Conservation (phyloP, 1,140 invertebrate species). For the Zaprionus capensis region DNA sequence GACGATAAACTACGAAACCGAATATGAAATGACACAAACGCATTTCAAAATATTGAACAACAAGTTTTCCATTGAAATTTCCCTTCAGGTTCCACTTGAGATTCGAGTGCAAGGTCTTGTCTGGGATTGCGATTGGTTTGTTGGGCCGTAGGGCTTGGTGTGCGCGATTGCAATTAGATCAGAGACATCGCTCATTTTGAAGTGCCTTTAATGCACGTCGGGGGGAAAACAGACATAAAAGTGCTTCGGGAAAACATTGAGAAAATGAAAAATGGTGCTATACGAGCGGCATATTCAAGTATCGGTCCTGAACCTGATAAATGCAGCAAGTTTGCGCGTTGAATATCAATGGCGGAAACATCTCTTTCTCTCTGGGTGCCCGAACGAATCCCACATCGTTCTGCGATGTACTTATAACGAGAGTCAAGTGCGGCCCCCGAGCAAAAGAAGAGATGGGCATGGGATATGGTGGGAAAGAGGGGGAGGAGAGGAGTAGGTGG, state of each 20-base stretch:
- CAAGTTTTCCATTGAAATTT: conserved; percentile 69
- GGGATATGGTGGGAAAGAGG: conserved; percentile 3
- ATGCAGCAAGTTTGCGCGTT: conserved; percentile 80
- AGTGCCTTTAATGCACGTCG: conserved; percentile 38
- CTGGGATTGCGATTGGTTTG: conserved; percentile 5
- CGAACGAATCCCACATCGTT: conserved; percentile 54
- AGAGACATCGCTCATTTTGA: conserved; percentile 74
- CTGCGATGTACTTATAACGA: conserved; percentile 75
- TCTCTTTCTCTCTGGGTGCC: conserved; percentile 52
- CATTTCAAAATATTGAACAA: conserved; percentile 73
- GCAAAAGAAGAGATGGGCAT: conserved; percentile 8
- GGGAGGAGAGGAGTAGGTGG: conserved; percentile 6
- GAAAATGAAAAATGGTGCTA: conserved; percentile 76
- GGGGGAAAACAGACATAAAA: conserved; percentile 50
- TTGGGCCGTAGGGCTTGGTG: conserved; percentile 23
- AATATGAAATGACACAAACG: conserved; percentile 43
- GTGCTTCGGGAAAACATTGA: conserved; percentile 60
- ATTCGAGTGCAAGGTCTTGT: conserved; percentile 57
- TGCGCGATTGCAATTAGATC: conserved; percentile 66
- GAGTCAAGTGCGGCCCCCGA: conserved; percentile 66
- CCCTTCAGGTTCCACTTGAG: conserved; percentile 58
- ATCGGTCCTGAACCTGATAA: conserved; percentile 62
- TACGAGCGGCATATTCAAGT: conserved; percentile 65
- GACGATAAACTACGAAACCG: conserved; percentile 62
- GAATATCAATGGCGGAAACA: conserved; percentile 76